Evolutionary conservation across 2,888 invertebrate genomes (phyloP).

Genomic region (Hipparchia sbordonii): DNA sequence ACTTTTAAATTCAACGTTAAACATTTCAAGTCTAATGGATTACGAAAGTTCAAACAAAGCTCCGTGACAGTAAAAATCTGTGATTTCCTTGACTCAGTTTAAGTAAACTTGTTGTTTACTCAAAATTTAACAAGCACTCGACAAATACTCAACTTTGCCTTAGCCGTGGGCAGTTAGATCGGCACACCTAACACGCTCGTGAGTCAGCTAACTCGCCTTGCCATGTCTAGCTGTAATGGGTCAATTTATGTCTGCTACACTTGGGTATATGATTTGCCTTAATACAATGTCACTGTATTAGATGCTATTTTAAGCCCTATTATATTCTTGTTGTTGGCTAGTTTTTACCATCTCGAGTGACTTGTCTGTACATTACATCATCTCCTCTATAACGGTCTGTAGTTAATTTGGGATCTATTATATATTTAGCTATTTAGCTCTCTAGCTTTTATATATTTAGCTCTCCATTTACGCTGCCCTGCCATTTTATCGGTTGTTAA

Average conservation of each 20-base stretch:
- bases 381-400: not conserved
- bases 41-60: conserved; percentile 20
- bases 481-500: no score
- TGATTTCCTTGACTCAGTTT: conserved; percentile 14
- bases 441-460: no score
- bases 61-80: conserved; percentile 12
- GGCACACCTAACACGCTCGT: conserved; percentile 30
- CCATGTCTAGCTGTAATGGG: conserved; percentile 39
- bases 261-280: conserved; percentile 35
- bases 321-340: conserved; percentile 20
- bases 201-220: conserved; percentile 34
- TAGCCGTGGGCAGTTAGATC: conserved; percentile 29
- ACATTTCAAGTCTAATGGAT: conserved; percentile 15
- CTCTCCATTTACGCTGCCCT: no score
- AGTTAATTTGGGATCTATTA: not conserved
- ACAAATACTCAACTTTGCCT: conserved; percentile 31
- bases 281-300: conserved; percentile 24
- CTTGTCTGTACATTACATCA: conserved; percentile 10
- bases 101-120: conserved; percentile 27
- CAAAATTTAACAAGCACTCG: conserved; percentile 31
- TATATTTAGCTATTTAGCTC: no score
- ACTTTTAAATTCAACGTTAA: conserved; percentile 7
- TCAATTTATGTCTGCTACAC: conserved; percentile 37
- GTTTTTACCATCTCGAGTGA: conserved; percentile 2
- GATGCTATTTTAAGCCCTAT: conserved; percentile 23